Evolutionary conservation across 53 echinoderm and acorn worm species (phyloP).

Genomic region (Paelopatides confundens): DNA sequence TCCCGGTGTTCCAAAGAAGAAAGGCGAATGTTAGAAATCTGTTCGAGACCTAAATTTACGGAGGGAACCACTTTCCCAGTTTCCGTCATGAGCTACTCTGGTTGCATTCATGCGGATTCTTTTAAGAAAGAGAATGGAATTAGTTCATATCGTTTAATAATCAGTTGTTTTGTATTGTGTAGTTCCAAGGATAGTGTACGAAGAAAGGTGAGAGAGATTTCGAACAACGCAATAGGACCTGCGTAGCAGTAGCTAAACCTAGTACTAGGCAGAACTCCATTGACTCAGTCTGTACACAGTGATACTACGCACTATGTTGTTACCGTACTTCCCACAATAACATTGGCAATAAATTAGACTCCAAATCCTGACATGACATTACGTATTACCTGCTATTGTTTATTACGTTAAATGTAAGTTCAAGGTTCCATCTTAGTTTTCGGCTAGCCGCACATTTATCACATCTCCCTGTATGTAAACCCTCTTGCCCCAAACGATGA

Average conservation of each 20-base stretch:
- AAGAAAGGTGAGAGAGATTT: slow-evolving; percentile 89
- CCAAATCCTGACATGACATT: background rate
- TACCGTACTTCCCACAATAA: too few species aligned
- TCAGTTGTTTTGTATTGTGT: slow-evolving; percentile 92
- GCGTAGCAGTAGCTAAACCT: too few species aligned
- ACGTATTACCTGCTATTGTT: background rate
- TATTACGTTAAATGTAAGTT: too few species aligned
- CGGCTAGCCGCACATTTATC: too few species aligned
- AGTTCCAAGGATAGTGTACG: slow-evolving; percentile 78
- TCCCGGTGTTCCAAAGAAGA: slow-evolving; percentile 30
- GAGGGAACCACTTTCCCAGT: slow-evolving; percentile 31
- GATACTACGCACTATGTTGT: too few species aligned
- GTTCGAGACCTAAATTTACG: background rate
- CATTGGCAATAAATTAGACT: background rate
- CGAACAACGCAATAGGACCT: slow-evolving; percentile 2
- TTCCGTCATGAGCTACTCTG: slow-evolving; percentile 93
- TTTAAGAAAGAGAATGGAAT: slow-evolving; percentile 97
- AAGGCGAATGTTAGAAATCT: slow-evolving; percentile 26
- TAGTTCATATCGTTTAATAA: slow-evolving; percentile 84
- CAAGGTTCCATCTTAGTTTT: too few species aligned
- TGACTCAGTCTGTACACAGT: too few species aligned
- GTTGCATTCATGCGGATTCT: slow-evolving; percentile 93
- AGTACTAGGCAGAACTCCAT: too few species aligned
- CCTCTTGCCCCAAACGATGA: too few species aligned
- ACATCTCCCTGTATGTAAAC: too few species aligned